phyloP scores from a whole-genome alignment of 2,797 vertebrate genomes.

The Tapera naevia region DNA sequence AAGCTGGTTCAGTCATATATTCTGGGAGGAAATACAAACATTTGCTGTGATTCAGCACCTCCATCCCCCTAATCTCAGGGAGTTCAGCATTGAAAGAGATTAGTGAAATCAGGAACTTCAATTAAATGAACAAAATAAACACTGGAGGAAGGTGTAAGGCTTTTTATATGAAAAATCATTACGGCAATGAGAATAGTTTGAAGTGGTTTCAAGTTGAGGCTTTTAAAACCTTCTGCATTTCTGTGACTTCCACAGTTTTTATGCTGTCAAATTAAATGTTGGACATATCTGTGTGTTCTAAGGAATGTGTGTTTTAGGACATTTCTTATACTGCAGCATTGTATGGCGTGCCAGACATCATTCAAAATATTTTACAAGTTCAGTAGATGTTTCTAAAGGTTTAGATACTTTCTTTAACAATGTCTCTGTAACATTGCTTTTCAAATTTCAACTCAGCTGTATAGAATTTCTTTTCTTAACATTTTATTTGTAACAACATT shows the following conservation, averaged over 20 bases:
- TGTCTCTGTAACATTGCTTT: not conserved
- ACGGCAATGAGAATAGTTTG: not conserved
- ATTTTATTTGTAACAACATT: not conserved
- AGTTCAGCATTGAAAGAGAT: slow-evolving; percentile 3
- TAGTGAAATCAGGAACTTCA: not conserved
- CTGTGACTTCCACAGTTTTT: not conserved
- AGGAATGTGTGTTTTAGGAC: not conserved
- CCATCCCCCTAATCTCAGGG: not conserved
- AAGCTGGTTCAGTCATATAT: slow-evolving; percentile 34
- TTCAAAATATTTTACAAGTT: not conserved
- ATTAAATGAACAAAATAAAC: not conserved
- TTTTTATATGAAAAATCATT: slow-evolving; percentile 6
- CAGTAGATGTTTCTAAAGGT: not conserved
- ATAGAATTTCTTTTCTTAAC: not conserved
- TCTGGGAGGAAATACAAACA: slow-evolving; percentile 4
- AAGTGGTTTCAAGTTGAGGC: not conserved
- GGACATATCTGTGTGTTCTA: not conserved
- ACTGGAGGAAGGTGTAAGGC: not conserved
- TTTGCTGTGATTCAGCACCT: slow-evolving; percentile 23
- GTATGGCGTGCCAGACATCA: not conserved
- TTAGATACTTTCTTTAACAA: not conserved
- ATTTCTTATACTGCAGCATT: not conserved
- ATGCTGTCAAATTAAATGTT: not conserved
- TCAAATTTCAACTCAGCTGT: not conserved
- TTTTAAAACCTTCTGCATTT: not conserved